A percentile compares a stretch with the other conserved stretches of the same genome.
phyloP scores from a whole-genome alignment of 2,797 vertebrate species.

The Toxotes lorentzi region DNA sequence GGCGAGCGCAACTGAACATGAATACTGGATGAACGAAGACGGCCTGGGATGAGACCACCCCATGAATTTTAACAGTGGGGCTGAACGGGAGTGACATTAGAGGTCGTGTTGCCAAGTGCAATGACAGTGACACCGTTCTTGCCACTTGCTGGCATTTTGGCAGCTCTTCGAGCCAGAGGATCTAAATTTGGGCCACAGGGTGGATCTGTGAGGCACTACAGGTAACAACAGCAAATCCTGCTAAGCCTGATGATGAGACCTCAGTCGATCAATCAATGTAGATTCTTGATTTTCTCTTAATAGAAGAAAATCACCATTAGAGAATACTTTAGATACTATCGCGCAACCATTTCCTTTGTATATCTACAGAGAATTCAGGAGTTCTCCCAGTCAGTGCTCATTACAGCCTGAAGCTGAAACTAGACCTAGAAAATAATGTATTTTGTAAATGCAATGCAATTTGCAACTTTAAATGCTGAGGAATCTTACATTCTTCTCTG shows the following conservation, averaged over 20 bases:
- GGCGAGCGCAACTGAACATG: constrained; percentile 7
- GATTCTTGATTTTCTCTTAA: not conserved
- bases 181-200: not conserved
- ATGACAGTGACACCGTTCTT: not conserved
- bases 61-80: constrained; percentile 23
- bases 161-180: not conserved
- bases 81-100: not conserved
- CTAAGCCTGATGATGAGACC: not conserved
- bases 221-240: not conserved
- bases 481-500: not conserved
- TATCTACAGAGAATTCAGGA: not conserved
- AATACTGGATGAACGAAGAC: constrained; percentile 49
- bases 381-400: not conserved
- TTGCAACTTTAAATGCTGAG: not conserved
- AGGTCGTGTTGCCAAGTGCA: constrained; percentile 2
- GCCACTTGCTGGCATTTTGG: not conserved
- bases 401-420: not conserved
- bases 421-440: not conserved
- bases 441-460: not conserved
- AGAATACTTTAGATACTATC: not conserved
- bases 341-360: not conserved
- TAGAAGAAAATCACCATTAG: not conserved
- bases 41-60: constrained; percentile 2
- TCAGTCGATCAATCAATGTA: not conserved
- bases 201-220: not conserved